phyloP scores from a whole-genome alignment of 1,140 invertebrate genomes.

The Cotesia chilonis region DNA sequence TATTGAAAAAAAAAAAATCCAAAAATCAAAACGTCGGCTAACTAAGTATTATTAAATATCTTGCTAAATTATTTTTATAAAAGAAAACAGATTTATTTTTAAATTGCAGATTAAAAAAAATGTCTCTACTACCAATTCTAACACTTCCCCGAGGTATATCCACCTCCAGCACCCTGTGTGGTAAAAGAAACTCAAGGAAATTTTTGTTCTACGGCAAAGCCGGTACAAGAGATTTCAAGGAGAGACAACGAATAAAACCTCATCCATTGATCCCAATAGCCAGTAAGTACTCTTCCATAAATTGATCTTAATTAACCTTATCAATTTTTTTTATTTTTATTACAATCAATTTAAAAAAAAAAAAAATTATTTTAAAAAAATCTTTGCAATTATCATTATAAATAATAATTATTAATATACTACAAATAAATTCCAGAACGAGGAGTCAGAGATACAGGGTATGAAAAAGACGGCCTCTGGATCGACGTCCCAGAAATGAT shows the following conservation, averaged over 20 bases:
- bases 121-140: background rate
- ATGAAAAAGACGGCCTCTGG: slow-evolving; percentile 66
- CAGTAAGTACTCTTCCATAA: slow-evolving; percentile 57
- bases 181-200: slow-evolving; percentile 82
- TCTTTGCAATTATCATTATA: too few species aligned
- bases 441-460: slow-evolving; percentile 73
- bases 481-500: slow-evolving; percentile 85
- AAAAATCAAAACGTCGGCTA: too few species aligned
- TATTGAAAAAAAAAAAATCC: too few species aligned
- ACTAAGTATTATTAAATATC: too few species aligned
- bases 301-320: background rate
- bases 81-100: too few species aligned
- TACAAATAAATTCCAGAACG: slow-evolving; percentile 64
- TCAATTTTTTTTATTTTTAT: background rate
- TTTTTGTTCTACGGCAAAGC: slow-evolving; percentile 78
- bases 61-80: too few species aligned
- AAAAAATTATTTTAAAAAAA: too few species aligned
- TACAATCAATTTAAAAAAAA: too few species aligned
- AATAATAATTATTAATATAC: background rate
- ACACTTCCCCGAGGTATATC: slow-evolving; percentile 65
- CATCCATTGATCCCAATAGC: slow-evolving; percentile 72
- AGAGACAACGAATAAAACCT: slow-evolving; percentile 67
- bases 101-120: background rate
- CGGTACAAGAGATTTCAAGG: slow-evolving; percentile 74
- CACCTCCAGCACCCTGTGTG: slow-evolving; percentile 67